Evolutionary conservation across 2,113 vertebrate genomes (phyloP), one percentile per base, ranked within the genome.

Genomic region (Rattus rattus): DNA sequence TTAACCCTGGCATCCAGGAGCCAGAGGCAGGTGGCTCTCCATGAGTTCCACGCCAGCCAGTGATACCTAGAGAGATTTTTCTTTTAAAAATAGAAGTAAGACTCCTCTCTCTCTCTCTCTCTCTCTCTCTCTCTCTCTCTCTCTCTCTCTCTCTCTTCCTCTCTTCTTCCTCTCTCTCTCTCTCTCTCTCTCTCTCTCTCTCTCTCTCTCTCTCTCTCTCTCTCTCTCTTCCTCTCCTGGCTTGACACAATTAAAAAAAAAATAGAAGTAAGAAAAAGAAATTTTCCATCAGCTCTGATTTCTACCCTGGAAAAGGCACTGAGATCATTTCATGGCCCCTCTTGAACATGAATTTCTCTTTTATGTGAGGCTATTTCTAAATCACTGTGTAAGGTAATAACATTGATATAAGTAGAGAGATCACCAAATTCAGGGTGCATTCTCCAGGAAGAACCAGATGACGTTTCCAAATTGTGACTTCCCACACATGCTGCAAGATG

Each of bases 291-390:
- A 43, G 17, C 22, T 88, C 81, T 85, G 72, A 88, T 69, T 61
- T 90, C 30, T 81, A 5, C 47, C 1, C 65, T 16, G 36, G 47
- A 52, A 91, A 94, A 84, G 70, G 69, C 67, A 61, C 83, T 3
- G 10, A 54, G 28, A 10, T 81, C 28, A 69, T 39, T n/a, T 84
- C 22, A 28, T 36, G 81, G 47, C 73, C 61, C 49, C 88, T 83
- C 81, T 88, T 59, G 22, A 91, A 73, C 19, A 43, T 80, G 49
- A 20, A 91, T 94, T 84, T 9, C 81, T 91, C 28, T 88, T 88
- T 88, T 67, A 65, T 87, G 19, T 63, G 77, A 17, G 63, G 16
- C 7, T 33, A 90, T 79, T 49, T 90, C 92, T 84, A 91, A 84
- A 88, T 84, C 16, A 72, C 43, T 90, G 43, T 77, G 67, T 28